These are phyloP conservation scores for Ormyrus labotus DNA, from an alignment of 2,888 invertebrate genomes.

Conservation along the genomic window DNA sequence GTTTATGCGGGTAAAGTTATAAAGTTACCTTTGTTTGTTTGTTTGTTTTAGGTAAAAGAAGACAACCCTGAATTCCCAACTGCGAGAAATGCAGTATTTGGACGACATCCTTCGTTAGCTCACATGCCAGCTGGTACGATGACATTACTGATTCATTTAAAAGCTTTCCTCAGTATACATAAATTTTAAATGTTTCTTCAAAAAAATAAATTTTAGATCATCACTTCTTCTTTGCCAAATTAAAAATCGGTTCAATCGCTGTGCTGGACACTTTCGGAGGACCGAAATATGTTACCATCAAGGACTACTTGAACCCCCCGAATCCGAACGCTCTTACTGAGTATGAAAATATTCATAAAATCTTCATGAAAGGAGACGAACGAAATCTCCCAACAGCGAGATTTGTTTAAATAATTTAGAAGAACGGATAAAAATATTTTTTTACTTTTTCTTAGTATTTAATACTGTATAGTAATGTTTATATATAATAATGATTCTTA, in stretches of 20 bases:
- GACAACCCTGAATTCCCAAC: conserved; percentile 78
- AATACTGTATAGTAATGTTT: too few relatives aligned
- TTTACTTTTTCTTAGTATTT: too few relatives aligned
- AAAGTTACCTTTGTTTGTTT: too few relatives aligned
- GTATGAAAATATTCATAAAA: not conserved
- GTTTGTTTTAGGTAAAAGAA: conserved; percentile 77
- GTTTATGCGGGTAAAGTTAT: too few relatives aligned
- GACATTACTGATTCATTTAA: too few relatives aligned
- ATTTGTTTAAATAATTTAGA: too few relatives aligned
- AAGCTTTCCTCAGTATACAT: too few relatives aligned
- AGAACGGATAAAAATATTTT: too few relatives aligned
- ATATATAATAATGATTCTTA: too few relatives aligned
- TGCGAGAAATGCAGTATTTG: conserved; percentile 81
- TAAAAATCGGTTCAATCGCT: conserved; percentile 84
- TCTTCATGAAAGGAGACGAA: too few relatives aligned
- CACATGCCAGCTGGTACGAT: conserved; percentile 79
- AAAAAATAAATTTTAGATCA: conserved; percentile 80
- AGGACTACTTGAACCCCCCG: conserved; percentile 79
- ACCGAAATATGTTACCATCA: conserved; percentile 81
- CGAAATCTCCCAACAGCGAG: too few relatives aligned
- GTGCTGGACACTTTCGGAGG: conserved; percentile 91
- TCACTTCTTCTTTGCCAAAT: conserved; percentile 86
- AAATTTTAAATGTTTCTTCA: too few relatives aligned
- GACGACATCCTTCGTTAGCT: conserved; percentile 84
- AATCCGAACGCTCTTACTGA: conserved; percentile 11